These are phyloP conservation scores for Nyctalus aviator DNA, from an alignment of 2,797 vertebrate species.

Conservation along the genomic window DNA sequence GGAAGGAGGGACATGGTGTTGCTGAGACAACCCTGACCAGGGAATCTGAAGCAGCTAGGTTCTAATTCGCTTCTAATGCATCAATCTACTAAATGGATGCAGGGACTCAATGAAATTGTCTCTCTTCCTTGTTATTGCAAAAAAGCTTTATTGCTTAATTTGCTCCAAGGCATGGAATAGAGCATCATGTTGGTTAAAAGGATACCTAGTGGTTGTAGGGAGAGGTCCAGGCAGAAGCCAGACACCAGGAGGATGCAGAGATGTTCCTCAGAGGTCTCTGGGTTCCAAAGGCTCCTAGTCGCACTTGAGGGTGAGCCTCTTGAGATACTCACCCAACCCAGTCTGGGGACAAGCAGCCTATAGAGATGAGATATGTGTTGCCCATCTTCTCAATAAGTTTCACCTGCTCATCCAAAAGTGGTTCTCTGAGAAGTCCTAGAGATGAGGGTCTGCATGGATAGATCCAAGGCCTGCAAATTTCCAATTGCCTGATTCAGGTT, in stretches of 20 bases:
- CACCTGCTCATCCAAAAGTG: not conserved
- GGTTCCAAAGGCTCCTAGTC: not conserved
- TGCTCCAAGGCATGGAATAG: not conserved
- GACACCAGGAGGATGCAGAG: not conserved
- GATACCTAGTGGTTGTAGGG: not conserved
- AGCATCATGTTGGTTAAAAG: not conserved
- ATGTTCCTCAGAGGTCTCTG: not conserved
- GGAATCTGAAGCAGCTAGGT: slow-evolving; percentile 3
- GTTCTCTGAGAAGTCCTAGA: not conserved
- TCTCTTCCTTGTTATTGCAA: not conserved
- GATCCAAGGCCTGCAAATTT: not conserved
- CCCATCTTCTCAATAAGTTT: not conserved
- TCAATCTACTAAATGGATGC: not conserved
- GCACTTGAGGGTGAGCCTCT: not conserved
- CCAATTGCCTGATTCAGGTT: not conserved
- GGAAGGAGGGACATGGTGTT: not conserved
- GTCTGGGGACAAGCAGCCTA: not conserved
- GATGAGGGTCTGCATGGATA: not conserved
- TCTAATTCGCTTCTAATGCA: not conserved
- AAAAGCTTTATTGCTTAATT: not conserved
- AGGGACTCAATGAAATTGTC: not conserved
- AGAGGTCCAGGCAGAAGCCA: not conserved
- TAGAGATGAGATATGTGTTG: too few species aligned
- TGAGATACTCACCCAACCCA: not conserved
- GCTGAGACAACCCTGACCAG: not conserved